Percentiles rank a stretch among this genome's conserved stretches.
These are phyloP conservation scores for Lapara coniferarum DNA, from an alignment of 2,888 invertebrate genomes.

Conservation along the genomic window DNA sequence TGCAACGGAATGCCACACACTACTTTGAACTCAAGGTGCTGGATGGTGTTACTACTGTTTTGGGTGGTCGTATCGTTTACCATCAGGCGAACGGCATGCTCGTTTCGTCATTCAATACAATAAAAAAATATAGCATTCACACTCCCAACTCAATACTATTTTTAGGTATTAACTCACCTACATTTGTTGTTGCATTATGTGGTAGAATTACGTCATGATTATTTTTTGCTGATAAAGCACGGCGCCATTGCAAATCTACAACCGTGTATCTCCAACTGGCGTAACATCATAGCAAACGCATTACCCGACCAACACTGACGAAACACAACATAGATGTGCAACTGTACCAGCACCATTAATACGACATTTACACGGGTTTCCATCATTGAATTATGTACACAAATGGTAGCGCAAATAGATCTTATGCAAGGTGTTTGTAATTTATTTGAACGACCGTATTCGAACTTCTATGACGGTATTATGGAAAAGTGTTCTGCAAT, in stretches of 20 bases:
- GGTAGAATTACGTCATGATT: background rate
- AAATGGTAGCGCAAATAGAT: conserved; percentile 49
- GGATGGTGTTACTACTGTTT: too few species aligned
- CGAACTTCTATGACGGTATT: background rate
- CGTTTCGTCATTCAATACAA: too few species aligned
- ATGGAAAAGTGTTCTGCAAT: background rate
- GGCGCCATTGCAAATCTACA: too few species aligned
- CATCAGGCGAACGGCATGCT: too few species aligned
- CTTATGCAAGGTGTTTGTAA: conserved; percentile 11
- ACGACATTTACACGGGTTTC: conserved; percentile 76
- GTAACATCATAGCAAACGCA: background rate
- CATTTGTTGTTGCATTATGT: too few species aligned
- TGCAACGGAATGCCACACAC: too few species aligned
- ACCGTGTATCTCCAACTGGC: background rate
- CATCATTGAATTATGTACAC: conserved; percentile 70
- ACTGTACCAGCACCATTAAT: conserved; percentile 58
- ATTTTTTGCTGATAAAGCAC: too few species aligned
- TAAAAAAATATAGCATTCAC: conserved; percentile 25
- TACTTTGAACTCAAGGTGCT: too few species aligned
- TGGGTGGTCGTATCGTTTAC: too few species aligned
- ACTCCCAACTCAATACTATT: background rate
- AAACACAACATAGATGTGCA: conserved; percentile 40
- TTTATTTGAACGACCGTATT: background rate
- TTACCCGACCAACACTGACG: conserved; percentile 39
- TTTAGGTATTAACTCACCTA: too few species aligned